These are phyloP conservation scores for Choloepus didactylus DNA, from an alignment of 2,797 vertebrate genomes.

Conservation along the genomic window DNA sequence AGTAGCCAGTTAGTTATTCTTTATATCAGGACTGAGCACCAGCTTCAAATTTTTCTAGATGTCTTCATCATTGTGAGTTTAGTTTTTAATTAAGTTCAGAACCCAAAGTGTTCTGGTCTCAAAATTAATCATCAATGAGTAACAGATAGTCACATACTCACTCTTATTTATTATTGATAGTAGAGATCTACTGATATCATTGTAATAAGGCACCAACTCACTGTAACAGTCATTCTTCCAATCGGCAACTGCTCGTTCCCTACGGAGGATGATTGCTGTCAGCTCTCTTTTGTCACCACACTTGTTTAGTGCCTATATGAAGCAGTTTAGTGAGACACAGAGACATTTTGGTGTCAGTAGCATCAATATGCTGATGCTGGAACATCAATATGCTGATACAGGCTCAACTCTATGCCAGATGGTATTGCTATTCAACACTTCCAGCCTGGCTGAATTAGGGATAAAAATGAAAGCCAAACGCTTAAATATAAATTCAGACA, in stretches of 20 bases:
- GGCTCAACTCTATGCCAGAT: constrained; percentile 65
- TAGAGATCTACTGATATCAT: not conserved
- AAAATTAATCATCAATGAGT: not conserved
- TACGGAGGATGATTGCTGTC: constrained; percentile 14
- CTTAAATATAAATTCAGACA: constrained; percentile 75
- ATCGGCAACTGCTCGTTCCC: not conserved
- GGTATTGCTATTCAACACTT: constrained; percentile 60
- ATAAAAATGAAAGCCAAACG: constrained; percentile 75
- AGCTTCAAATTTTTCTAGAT: constrained; percentile 24
- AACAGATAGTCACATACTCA: not conserved
- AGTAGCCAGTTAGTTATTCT: constrained; percentile 27
- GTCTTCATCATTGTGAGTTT: constrained; percentile 32
- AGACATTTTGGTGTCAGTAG: constrained; percentile 60
- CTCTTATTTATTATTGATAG: constrained; percentile 48
- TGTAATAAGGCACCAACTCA: constrained; percentile 11
- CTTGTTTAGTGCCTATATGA: constrained; percentile 41
- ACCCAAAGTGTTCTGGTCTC: not conserved
- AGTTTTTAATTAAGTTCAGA: constrained; percentile 29
- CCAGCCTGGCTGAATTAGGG: constrained; percentile 62
- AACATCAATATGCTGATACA: constrained; percentile 72
- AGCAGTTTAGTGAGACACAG: constrained; percentile 59
- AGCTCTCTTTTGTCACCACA: constrained; percentile 51
- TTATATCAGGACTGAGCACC: not conserved
- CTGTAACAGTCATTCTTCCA: constrained; percentile 20
- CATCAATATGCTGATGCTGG: constrained; percentile 74